Percentiles rank a stretch among this genome's conserved stretches.
These are phyloP conservation scores for Charina bottae DNA, from an alignment of 2,113 vertebrate genomes.

Conservation along the genomic window DNA sequence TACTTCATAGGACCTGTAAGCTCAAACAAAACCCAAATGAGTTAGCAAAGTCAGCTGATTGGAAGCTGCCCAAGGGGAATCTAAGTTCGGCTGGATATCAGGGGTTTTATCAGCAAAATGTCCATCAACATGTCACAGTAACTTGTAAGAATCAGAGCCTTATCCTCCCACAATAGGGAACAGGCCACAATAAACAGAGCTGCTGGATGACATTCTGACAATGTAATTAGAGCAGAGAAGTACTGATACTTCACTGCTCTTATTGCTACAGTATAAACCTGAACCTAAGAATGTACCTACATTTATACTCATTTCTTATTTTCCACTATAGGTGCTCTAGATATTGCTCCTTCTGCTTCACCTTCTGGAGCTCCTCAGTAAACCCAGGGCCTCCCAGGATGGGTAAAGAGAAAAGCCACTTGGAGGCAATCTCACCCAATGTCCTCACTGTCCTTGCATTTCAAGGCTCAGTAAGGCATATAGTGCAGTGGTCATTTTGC, in stretches of 20 bases:
- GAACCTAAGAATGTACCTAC: background rate
- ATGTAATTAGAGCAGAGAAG: background rate
- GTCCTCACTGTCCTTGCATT: background rate
- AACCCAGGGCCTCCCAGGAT: too few species aligned
- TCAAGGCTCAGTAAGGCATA: background rate
- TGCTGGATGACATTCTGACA: background rate
- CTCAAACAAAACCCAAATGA: too few species aligned
- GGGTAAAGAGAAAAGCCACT: background rate
- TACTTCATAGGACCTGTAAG: too few species aligned
- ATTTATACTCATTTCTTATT: background rate
- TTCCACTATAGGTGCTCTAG: background rate
- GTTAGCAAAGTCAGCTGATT: background rate
- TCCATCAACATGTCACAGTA: background rate
- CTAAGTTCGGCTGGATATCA: background rate
- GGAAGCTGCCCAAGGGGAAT: background rate
- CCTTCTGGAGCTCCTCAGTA: background rate
- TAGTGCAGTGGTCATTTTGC: background rate
- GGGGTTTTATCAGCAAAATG: background rate
- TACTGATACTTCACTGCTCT: background rate
- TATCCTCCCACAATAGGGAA: background rate
- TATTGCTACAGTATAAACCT: background rate
- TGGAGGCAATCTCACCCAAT: background rate
- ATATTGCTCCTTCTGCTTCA: background rate
- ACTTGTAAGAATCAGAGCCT: background rate
- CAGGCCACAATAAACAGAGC: background rate